Percentiles rank a stretch among this genome's conserved stretches.
Conservation (phyloP, 23 tunicate genomes). For the Diplosoma virens region DNA sequence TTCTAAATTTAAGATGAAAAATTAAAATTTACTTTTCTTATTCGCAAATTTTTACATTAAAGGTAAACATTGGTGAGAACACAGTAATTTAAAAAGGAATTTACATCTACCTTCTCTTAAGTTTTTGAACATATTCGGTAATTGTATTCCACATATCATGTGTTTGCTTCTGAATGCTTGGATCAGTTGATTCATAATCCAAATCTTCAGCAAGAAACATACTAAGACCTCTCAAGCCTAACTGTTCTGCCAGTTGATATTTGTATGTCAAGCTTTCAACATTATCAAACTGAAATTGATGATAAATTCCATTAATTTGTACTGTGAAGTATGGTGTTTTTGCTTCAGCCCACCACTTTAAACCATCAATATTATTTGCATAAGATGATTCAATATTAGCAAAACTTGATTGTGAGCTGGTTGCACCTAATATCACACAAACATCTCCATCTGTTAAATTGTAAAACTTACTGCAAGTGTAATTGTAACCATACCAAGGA, state of each 20-base stretch:
- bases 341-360: slow-evolving; percentile 42
- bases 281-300: slow-evolving; percentile 69
- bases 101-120: no score
- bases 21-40: no score
- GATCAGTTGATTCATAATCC: slow-evolving; percentile 56
- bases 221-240: slow-evolving; percentile 42
- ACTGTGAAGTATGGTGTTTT: slow-evolving; percentile 51
- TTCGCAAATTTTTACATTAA: no score
- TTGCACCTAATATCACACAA: slow-evolving; percentile 35
- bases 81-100: no score
- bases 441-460: slow-evolving; percentile 43
- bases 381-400: slow-evolving; percentile 21
- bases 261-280: slow-evolving; percentile 40
- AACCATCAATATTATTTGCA: slow-evolving; percentile 9
- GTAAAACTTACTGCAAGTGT: slow-evolving; percentile 43
- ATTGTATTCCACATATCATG: slow-evolving; percentile 44
- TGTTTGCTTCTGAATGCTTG: slow-evolving; percentile 14
- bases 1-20: no score
- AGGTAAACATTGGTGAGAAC: no score
- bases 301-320: slow-evolving; percentile 35
- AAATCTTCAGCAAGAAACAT: slow-evolving; percentile 56
- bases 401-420: slow-evolving; percentile 16
- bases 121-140: slow-evolving; percentile 14
- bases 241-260: slow-evolving; percentile 38
- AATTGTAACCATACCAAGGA: slow-evolving; percentile 88